A percentile compares a stretch with the other conserved stretches of the same genome.
Conservation (phyloP, 2,888 invertebrate species). For the Megamerina dolium region DNA sequence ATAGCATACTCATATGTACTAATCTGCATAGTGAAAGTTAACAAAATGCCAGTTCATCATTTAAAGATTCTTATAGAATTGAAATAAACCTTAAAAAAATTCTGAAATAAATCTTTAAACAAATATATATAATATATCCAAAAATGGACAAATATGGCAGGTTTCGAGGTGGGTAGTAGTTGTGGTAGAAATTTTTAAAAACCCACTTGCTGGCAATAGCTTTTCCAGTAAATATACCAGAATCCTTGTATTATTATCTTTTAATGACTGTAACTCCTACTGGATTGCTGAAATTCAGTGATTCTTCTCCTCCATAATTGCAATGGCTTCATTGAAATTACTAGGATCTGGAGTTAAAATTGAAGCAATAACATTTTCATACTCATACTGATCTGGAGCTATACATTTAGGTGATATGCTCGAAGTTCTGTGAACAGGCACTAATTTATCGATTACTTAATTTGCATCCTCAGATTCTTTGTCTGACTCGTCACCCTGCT, state of each 20-base stretch:
- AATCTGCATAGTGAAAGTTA: too few species aligned
- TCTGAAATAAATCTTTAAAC: too few species aligned
- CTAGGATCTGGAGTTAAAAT: conserved; percentile 4
- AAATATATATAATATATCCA: too few species aligned
- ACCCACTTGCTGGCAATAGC: too few species aligned
- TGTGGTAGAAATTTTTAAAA: too few species aligned
- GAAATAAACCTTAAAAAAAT: too few species aligned
- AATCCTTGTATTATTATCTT: conserved; percentile 2
- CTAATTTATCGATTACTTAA: background rate
- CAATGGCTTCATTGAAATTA: conserved; percentile 11
- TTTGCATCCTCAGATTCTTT: background rate
- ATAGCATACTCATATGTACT: too few species aligned
- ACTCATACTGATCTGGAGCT: background rate
- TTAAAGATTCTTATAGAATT: too few species aligned
- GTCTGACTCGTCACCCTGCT: background rate
- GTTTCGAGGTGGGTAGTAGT: too few species aligned
- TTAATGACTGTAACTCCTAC: conserved; percentile 4
- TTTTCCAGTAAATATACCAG: too few species aligned
- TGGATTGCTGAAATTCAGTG: conserved; percentile 4
- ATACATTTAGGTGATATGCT: background rate
- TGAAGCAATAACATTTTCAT: background rate
- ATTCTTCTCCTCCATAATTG: conserved; percentile 11
- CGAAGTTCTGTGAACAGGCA: background rate
- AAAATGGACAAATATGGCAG: too few species aligned
- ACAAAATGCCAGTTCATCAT: too few species aligned